Base-by-base conservation (phyloP, 2,888 invertebrate species). In the Plebejus argus region DNA sequence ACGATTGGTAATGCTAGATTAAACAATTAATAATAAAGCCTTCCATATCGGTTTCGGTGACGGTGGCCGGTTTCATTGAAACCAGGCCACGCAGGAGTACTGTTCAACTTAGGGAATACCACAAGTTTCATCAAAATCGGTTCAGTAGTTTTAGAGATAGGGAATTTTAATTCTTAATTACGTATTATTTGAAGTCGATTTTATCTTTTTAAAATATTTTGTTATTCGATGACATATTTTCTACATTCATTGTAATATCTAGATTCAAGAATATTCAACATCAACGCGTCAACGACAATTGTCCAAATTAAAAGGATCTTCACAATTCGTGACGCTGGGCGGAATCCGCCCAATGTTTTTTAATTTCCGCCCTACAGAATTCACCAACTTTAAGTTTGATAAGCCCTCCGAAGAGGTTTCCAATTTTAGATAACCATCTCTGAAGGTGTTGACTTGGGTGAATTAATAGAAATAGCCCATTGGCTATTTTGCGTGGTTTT, bases 351-450 rank as follows among this genome's bases (percentile, higher is more conserved):
- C 77, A 77, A 77, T 77, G 77, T 77, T 77, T 77, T 61, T 72
- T 77, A 77, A 77, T 77, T 77, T 77, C 77, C 77, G 72, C 70
- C 61, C 71, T 53, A 45, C 72, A 53, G 70, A 61, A 58, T 77
- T 58, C 39, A 39, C 61, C 39, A 61, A 61, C 45, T 77, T 61
- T 28, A 72, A 61, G 70, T 76, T 77, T 71, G 77, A 20, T 72
- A 72, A 72, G 45, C 49, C 33, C 28, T 49, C 7, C 49, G 18
- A 23, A 18, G 15, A 39, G 71, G 39, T 35, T 71, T 39, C 39
- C 71, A 71, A 39, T 39, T 39, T 71, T 20, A 71, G 35, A 71
- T 39, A 39, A 35, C 39, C 10, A 35, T 20, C n/a, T 39, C 39
- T 10, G 70, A 39, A 71, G 71, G 71, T n/a, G 35, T 20, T 71